These are phyloP conservation scores for Calosoma granatense DNA, from an alignment of 1,140 invertebrate species.

Conservation along the genomic window DNA sequence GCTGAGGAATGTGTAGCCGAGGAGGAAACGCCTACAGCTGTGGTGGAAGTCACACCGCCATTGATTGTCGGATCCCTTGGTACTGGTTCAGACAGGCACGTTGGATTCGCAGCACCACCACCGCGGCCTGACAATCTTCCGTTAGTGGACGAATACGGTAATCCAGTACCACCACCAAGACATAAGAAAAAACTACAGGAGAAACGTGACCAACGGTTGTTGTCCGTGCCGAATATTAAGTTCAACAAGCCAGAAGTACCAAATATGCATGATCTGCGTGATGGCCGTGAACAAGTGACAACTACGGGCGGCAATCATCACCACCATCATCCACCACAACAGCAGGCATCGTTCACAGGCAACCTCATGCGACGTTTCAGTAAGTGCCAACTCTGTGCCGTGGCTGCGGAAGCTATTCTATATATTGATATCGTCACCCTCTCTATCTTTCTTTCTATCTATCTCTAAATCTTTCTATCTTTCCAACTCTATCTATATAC, in stretches of 20 bases:
- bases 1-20: constrained; percentile 12
- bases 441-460: constrained; percentile 16
- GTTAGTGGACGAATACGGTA: constrained; percentile 46
- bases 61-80: constrained; percentile 21
- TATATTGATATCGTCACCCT: constrained; percentile 11
- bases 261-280: constrained; percentile 30
- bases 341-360: constrained; percentile 49
- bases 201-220: constrained; percentile 54
- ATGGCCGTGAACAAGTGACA: constrained; percentile 26
- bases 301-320: constrained; percentile 14
- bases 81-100: constrained; percentile 14
- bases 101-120: constrained; percentile 20
- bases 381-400: constrained; percentile 54
- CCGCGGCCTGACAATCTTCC: constrained; percentile 51
- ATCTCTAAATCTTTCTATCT: constrained; percentile 6
- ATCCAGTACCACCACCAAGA: constrained; percentile 43
- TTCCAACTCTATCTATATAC: too few relatives aligned
- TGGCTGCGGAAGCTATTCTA: neutral
- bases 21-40: constrained; percentile 12
- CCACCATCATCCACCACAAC: constrained; percentile 25
- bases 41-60: constrained; percentile 17
- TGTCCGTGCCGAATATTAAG: constrained; percentile 70
- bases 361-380: constrained; percentile 73
- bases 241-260: constrained; percentile 40
- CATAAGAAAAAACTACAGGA: constrained; percentile 40